phyloP scores from a whole-genome alignment of 2,888 invertebrate species.

The Rapana venosa region DNA sequence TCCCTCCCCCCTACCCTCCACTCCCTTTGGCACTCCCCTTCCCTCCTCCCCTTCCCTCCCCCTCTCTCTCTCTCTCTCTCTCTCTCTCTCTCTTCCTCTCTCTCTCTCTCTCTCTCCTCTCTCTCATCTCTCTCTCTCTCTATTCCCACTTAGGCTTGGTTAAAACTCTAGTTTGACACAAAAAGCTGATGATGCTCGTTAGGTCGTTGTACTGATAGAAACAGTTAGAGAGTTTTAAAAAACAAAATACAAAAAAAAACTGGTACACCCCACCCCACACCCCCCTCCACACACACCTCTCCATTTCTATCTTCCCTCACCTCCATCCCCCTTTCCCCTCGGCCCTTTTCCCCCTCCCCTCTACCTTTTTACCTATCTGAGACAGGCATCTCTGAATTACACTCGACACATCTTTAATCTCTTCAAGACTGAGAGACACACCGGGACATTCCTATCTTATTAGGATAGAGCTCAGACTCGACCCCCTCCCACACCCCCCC shows the following conservation, averaged over 20 bases:
- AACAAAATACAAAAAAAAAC: no score
- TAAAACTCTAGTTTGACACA: not conserved
- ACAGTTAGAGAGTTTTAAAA: not conserved
- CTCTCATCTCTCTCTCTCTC: not conserved
- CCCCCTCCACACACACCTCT: not conserved
- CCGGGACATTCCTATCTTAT: constrained; percentile 26
- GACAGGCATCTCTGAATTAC: constrained; percentile 32
- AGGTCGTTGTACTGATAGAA: not conserved
- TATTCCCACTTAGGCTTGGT: not conserved
- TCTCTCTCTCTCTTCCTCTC: not conserved
- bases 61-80: not conserved
- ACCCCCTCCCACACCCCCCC: not conserved
- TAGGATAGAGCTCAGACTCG: not conserved
- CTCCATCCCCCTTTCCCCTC: not conserved
- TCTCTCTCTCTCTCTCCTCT: not conserved
- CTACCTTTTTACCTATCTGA: not conserved
- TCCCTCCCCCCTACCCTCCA: not conserved
- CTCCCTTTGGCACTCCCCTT: not conserved
- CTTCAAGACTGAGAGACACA: not conserved
- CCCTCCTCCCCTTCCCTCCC: not conserved
- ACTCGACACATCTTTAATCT: not conserved
- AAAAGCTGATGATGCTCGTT: constrained; percentile 20
- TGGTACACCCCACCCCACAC: not conserved
- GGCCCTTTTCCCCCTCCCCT: not conserved
- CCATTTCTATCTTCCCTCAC: not conserved